Conservation (phyloP, 1,140 invertebrate species). For the Nylanderia fulva region DNA sequence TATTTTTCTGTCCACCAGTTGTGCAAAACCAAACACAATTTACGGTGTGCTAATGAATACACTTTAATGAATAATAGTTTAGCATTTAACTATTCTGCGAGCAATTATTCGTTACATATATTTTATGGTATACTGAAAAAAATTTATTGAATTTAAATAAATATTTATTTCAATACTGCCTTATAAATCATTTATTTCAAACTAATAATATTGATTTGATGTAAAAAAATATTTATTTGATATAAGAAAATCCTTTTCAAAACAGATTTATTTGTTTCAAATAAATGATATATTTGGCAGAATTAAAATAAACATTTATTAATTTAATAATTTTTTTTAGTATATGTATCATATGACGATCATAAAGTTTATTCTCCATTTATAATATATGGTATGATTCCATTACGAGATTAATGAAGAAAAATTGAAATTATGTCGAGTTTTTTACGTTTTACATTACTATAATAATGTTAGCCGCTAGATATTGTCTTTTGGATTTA, state of each 20-base stretch:
- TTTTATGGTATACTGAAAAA: too few species aligned
- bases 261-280: too few species aligned
- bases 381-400: not conserved
- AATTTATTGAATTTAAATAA: too few species aligned
- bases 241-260: too few species aligned
- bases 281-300: too few species aligned
- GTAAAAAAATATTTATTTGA: too few species aligned
- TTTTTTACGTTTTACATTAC: not conserved
- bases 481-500: constrained; percentile 18
- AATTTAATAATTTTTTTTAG: too few species aligned
- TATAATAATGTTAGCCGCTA: not conserved
- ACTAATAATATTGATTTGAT: too few species aligned
- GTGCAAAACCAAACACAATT: not conserved
- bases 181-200: too few species aligned
- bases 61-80: not conserved
- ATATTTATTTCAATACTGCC: too few species aligned
- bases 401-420: not conserved
- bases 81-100: not conserved
- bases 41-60: not conserved
- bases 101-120: not conserved
- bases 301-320: too few species aligned
- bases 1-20: not conserved
- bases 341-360: too few species aligned
- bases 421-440: not conserved
- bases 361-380: not conserved